Conservation (phyloP, 2,888 invertebrate species). For the Xanthia icteritia region DNA sequence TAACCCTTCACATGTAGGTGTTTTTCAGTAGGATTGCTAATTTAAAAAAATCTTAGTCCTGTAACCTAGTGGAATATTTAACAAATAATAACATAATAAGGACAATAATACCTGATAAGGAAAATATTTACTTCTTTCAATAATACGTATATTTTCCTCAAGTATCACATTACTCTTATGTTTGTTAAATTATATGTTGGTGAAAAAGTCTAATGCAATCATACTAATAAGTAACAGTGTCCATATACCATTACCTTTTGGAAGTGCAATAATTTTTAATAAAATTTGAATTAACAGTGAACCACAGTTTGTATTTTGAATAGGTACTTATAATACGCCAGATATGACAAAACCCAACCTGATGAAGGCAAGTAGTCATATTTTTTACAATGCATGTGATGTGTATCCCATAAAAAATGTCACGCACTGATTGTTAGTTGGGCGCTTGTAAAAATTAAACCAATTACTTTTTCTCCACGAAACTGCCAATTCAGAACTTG, state of each 20-base stretch:
- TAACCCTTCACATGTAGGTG: neutral
- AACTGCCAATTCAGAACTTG: neutral
- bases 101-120: slow-evolving; percentile 15
- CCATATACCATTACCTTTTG: neutral
- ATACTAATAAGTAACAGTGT: slow-evolving; percentile 17
- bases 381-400: neutral
- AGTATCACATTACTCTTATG: slow-evolving; percentile 19
- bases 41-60: neutral
- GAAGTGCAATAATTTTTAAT: slow-evolving; percentile 1
- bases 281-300: neutral
- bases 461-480: neutral
- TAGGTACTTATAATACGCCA: neutral
- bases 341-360: slow-evolving; percentile 21
- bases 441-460: neutral
- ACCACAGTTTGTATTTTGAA: neutral
- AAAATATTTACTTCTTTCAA: slow-evolving; percentile 22
- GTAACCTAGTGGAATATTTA: neutral
- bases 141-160: slow-evolving; percentile 40
- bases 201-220: slow-evolving; percentile 19
- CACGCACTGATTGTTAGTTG: neutral
- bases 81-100: neutral
- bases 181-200: slow-evolving; percentile 25
- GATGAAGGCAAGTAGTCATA: slow-evolving; percentile 33
- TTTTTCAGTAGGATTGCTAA: too few relatives aligned
- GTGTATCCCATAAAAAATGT: neutral